Base-by-base conservation (phyloP, 2,797 vertebrate species). In the Gymnodraco acuticeps region DNA sequence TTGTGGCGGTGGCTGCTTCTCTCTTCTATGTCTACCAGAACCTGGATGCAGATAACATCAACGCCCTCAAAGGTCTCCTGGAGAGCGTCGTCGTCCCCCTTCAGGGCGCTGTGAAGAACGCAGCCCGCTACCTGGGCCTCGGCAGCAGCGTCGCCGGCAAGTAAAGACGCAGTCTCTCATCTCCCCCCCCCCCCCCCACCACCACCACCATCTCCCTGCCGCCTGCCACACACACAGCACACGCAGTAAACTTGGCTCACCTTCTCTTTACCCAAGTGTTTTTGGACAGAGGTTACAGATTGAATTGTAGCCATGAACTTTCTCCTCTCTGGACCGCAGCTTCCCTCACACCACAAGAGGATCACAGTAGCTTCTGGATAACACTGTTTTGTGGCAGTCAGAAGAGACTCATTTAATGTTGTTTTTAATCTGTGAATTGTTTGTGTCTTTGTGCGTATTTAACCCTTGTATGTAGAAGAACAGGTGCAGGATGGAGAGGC, bases 1-100 rank as follows among this genome's bases (percentile, higher is more conserved):
- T 97, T 46, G 88, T 95, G n/a, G 72, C 93, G 74, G 91, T 97
- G 79, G 92, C 65, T 0, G 91, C 91, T 51, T 96, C 96, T 81
- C 89, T 97, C 83, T 95, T 94, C 92, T 95, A 96, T 64, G 94
- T 94, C 88, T 97, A 97, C 93, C 95, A 97, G 93, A 96, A 96
- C 82, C 96, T 98, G 96, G 96, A 97, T 86, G 95, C 92, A 69
- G 92, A 96, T 78, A 94, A 96, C 90, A 88, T 94, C 87, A 94
- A 93, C 90, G 92, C 95, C 47, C 95, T 98, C 82, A 78, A 82
- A 91, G 75, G 60, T 73, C 80, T 90, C 59, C 53, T 80, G n/a
- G 88, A 91, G 81, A 78, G 48, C 53, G 70, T 87, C 43, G 0
- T 87, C 4, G 52, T 86, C 67, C 88, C 92, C 1, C 61, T 93